phyloP scores from a whole-genome alignment of 2,888 invertebrate genomes.

The Leuctra nigra region DNA sequence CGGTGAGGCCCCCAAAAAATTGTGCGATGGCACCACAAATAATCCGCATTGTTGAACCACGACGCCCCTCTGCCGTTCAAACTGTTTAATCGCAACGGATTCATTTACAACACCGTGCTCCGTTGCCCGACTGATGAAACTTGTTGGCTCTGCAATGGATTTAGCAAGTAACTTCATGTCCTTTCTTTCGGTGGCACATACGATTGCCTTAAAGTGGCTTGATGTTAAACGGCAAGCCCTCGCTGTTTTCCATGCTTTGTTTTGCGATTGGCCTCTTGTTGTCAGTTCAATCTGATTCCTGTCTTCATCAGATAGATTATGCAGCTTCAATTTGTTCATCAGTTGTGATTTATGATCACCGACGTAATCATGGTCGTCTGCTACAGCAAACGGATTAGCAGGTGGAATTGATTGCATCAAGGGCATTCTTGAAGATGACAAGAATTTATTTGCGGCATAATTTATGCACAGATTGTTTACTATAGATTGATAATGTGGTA shows the following conservation, averaged over 20 bases:
- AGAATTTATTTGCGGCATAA: conserved; percentile 11
- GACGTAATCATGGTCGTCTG: conserved; percentile 20
- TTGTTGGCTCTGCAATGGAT: not conserved
- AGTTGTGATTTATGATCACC: not conserved
- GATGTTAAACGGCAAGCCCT: not conserved
- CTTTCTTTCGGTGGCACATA: not conserved
- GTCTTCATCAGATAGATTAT: not conserved
- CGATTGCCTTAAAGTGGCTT: not conserved
- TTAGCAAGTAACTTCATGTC: not conserved
- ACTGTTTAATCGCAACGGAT: conserved; percentile 18
- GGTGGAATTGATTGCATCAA: conserved; percentile 14
- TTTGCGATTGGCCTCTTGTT: not conserved
- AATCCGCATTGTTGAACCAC: conserved; percentile 15
- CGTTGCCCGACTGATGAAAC: not conserved
- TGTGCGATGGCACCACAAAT: conserved; percentile 6
- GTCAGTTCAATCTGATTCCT: not conserved
- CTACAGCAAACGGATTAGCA: conserved; percentile 20
- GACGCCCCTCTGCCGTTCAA: conserved; percentile 11
- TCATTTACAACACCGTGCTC: conserved; percentile 11
- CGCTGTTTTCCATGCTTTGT: not conserved
- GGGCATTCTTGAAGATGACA: not conserved
- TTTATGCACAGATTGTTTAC: conserved; percentile 18
- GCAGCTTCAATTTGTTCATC: conserved; percentile 4
- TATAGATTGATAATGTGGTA: not conserved
- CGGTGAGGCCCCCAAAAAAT: conserved; percentile 25